Evolutionary conservation across 2,113 vertebrate species (phyloP).

Genomic region (Tautogolabrus adspersus): DNA sequence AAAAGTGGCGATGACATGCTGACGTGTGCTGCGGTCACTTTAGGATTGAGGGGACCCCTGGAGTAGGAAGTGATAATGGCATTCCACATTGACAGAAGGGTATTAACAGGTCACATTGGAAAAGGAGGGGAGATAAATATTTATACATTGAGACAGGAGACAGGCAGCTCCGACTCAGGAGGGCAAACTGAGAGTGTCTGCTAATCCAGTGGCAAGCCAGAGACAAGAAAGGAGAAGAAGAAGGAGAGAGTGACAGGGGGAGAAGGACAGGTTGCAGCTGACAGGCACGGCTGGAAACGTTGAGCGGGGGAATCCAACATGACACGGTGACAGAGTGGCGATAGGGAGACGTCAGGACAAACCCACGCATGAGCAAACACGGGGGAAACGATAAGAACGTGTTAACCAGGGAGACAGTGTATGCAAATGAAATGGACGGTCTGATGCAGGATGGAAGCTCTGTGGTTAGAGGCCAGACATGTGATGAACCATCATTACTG

Average conservation of each 20-base stretch:
- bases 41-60: slow-evolving; percentile 56
- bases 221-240: slow-evolving; percentile 27
- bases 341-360: slow-evolving; percentile 52
- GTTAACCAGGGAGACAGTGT: slow-evolving; percentile 25
- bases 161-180: slow-evolving; percentile 36
- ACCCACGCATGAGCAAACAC: slow-evolving; percentile 52
- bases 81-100: slow-evolving; percentile 66
- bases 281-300: slow-evolving; percentile 55
- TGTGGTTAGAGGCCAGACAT: not conserved
- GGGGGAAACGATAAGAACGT: slow-evolving; percentile 41
- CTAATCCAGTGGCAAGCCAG: slow-evolving; percentile 67
- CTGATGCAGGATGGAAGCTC: not conserved
- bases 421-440: slow-evolving; percentile 38
- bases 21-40: slow-evolving; percentile 47
- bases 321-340: slow-evolving; percentile 51
- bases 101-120: slow-evolving; percentile 71
- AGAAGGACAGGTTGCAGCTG: slow-evolving; percentile 41
- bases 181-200: slow-evolving; percentile 36
- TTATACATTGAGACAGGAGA: slow-evolving; percentile 69
- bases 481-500: slow-evolving; percentile 12
- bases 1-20: slow-evolving; percentile 30
- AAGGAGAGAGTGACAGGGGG: slow-evolving; percentile 47
- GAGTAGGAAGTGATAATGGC: slow-evolving; percentile 54
- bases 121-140: slow-evolving; percentile 66
- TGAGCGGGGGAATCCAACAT: slow-evolving; percentile 39